Base-by-base conservation (phyloP, 2,888 invertebrate genomes). In the Ectemnius cavifrons region DNA sequence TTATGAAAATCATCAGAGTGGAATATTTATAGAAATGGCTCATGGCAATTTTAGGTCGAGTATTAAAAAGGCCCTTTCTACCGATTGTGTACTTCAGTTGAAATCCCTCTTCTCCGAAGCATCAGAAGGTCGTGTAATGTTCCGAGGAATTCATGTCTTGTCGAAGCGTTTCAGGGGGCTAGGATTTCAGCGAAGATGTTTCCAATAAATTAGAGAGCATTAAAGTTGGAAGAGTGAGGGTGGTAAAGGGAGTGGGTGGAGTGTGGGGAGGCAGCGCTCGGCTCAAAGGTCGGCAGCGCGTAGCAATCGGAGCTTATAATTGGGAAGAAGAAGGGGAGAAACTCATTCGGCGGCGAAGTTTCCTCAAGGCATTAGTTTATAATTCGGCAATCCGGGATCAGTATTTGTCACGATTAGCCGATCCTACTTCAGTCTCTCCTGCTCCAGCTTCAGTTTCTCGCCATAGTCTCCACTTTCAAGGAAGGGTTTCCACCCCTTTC, bases 321-420 rank as follows among this genome's bases (percentile, higher is more conserved):
- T 75, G 74, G 66, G 67, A 74, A 78, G 67, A 74, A 78, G 78
- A 85, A 80, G 82, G 81, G 80, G 77, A 84, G 82, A 85, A 84
- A 85, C 84, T 84, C 78, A 86, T 85, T 83, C 73, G 52, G 72
- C 67, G 37, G 78, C 64, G 75, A 88, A 89, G 87, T 88, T 88
- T 87, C 84, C 79, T 80, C 85, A 82, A 87, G 87, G 87, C 89
- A 89, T 89, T 89, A 89, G 89, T 89, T 89, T 89, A 89, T 89
- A 89, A 89, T 89, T 90, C 87, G 87, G 87, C 87, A 88, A 90
- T 90, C 88, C 87, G 72, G 87, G 88, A 90, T 90, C 89, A 89
- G 89, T 89, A 90, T 90, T 90, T 90, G 90, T 89, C 89, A 89
- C 90, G 89, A 90, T 90, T 90, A 90, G 87, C 86, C 88, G 86